These are phyloP conservation scores for Phrynocephalus vlangalii DNA, from an alignment of 2,797 vertebrate genomes.

Conservation along the genomic window DNA sequence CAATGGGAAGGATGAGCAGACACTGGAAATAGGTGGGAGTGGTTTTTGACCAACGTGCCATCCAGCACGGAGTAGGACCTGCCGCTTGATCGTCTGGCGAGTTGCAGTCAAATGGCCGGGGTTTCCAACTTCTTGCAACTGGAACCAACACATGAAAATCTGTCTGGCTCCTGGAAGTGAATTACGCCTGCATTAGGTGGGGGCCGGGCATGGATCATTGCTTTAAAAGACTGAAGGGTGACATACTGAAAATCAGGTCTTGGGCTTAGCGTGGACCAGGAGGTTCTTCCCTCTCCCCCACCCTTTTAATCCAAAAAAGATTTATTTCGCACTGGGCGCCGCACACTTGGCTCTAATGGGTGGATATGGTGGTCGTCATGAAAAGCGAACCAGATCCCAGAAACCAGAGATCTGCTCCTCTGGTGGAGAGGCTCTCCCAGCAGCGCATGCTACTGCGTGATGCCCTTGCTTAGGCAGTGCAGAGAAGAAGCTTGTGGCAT, in stretches of 20 bases:
- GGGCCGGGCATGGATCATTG: background rate
- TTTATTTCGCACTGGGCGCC: no score
- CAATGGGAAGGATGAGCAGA: background rate
- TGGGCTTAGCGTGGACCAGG: background rate
- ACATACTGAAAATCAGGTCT: background rate
- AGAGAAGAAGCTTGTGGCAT: background rate
- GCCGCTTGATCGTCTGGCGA: background rate
- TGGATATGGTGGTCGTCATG: no score
- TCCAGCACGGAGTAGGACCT: background rate
- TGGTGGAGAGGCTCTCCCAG: background rate
- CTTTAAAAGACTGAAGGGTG: background rate
- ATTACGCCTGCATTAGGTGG: background rate
- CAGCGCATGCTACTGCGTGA: background rate
- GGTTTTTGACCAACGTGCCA: background rate
- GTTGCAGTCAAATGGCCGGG: background rate
- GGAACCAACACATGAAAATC: background rate
- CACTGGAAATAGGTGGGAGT: background rate
- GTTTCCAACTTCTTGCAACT: background rate
- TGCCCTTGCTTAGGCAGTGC: no score
- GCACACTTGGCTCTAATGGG: no score
- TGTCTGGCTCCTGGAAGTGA: background rate
- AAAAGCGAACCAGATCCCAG: no score
- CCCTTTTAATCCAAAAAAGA: no score
- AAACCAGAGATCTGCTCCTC: no score
- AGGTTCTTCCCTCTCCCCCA: no score